These are phyloP conservation scores for Paraescarpia echinospica DNA, from an alignment of 1,140 invertebrate species.

Conservation along the genomic window DNA sequence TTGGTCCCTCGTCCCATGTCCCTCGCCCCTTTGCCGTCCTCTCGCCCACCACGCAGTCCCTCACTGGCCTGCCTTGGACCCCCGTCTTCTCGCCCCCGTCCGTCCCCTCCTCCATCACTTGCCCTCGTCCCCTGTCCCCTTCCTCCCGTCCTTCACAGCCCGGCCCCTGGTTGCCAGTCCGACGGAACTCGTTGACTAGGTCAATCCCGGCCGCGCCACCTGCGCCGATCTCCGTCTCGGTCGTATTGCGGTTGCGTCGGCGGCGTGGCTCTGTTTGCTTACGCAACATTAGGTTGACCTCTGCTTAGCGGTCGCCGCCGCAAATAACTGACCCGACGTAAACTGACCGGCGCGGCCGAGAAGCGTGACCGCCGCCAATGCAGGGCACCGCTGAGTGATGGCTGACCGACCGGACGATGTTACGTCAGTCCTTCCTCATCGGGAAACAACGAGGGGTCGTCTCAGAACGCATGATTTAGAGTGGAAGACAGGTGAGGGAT, in stretches of 20 bases:
- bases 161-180: too few relatives aligned
- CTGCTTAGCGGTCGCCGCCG: not conserved
- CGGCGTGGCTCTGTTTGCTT: not conserved
- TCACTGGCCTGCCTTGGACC: too few relatives aligned
- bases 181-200: not conserved
- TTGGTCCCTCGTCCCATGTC: too few relatives aligned
- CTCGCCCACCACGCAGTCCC: too few relatives aligned
- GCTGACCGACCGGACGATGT: not conserved
- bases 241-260: too few relatives aligned
- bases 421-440: not conserved
- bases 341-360: not conserved
- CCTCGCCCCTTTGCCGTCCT: too few relatives aligned
- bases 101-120: too few relatives aligned
- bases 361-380: not conserved
- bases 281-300: slow-evolving; percentile 4
- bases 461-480: not conserved
- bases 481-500: too few relatives aligned
- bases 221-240: too few relatives aligned
- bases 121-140: too few relatives aligned
- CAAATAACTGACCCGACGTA: not conserved
- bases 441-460: not conserved
- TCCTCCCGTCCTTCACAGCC: too few relatives aligned
- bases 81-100: too few relatives aligned
- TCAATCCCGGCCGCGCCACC: not conserved
- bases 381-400: not conserved